Percentiles rank a stretch among this genome's conserved stretches.
Conservation (phyloP, 2,113 vertebrate genomes). For the Elephas maximus region DNA sequence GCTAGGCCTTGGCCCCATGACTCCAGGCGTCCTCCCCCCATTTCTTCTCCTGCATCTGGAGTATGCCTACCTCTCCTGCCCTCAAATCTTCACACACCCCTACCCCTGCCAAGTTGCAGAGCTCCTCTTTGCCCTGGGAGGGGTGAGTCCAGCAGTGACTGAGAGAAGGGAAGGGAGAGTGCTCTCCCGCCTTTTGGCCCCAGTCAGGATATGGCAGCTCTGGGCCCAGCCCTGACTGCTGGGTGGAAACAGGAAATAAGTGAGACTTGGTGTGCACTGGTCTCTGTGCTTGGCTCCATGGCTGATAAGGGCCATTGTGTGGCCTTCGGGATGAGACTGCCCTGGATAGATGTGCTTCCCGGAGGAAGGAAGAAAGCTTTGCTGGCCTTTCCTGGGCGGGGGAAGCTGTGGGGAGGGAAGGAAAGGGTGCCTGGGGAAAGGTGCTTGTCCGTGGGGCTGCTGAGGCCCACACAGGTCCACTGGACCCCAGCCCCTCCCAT, state of each 20-base stretch:
- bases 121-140: not conserved
- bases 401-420: slow-evolving; percentile 29
- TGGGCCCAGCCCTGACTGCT: slow-evolving; percentile 80
- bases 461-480: not conserved
- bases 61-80: not conserved
- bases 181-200: slow-evolving; percentile 62
- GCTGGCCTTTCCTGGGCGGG: slow-evolving; percentile 76
- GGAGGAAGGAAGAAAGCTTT: slow-evolving; percentile 85
- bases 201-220: slow-evolving; percentile 77
- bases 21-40: not conserved
- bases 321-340: slow-evolving; percentile 87
- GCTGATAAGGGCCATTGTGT: slow-evolving; percentile 92
- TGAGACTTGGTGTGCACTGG: slow-evolving; percentile 86
- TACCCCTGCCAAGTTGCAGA: not conserved
- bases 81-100: not conserved
- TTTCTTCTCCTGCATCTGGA: not conserved
- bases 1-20: not conserved
- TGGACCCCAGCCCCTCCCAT: slow-evolving; percentile 18
- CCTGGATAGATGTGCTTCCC: slow-evolving; percentile 86
- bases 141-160: slow-evolving; percentile 49
- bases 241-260: slow-evolving; percentile 92
- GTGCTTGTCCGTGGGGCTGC: not conserved
- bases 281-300: slow-evolving; percentile 88
- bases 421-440: slow-evolving; percentile 23
- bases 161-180: slow-evolving; percentile 76